phyloP scores from a whole-genome alignment of 2,888 invertebrate genomes.

The Xestia ashworthii region DNA sequence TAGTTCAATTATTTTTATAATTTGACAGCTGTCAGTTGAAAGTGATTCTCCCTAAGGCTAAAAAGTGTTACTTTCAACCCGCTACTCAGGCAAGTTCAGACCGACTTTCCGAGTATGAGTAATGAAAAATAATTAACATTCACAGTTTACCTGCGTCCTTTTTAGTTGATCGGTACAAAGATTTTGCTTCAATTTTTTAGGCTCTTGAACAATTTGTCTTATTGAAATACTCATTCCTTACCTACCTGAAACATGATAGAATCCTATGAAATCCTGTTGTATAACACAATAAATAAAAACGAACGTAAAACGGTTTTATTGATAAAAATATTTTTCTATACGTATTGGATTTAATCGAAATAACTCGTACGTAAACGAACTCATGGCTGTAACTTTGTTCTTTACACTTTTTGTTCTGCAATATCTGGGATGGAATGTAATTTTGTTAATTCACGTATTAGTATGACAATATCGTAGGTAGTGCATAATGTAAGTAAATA shows the following conservation, averaged over 20 bases:
- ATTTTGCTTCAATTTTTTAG: neutral
- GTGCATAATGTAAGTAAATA: constrained; percentile 77
- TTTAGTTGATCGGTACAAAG: neutral
- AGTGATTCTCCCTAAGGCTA: too few species aligned
- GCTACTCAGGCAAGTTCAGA: too few species aligned
- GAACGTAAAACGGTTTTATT: constrained; percentile 73
- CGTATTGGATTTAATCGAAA: constrained; percentile 79
- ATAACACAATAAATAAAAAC: constrained; percentile 68
- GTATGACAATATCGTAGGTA: constrained; percentile 87
- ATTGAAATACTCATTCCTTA: constrained; percentile 1
- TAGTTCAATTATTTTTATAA: too few species aligned
- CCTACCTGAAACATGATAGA: constrained; percentile 55
- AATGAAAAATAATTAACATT: neutral
- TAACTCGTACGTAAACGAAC: constrained; percentile 71
- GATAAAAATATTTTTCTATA: constrained; percentile 86
- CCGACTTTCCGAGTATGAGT: too few species aligned
- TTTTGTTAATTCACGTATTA: constrained; percentile 81
- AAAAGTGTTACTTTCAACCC: too few species aligned
- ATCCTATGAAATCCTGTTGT: constrained; percentile 70
- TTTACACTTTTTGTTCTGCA: constrained; percentile 77
- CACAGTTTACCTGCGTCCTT: neutral
- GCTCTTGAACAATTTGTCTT: neutral
- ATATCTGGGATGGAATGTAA: constrained; percentile 86
- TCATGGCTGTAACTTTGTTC: constrained; percentile 78
- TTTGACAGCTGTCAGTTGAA: too few species aligned